Base-by-base conservation (phyloP, 2,797 vertebrate genomes). In the Coregonus sp. region DNA sequence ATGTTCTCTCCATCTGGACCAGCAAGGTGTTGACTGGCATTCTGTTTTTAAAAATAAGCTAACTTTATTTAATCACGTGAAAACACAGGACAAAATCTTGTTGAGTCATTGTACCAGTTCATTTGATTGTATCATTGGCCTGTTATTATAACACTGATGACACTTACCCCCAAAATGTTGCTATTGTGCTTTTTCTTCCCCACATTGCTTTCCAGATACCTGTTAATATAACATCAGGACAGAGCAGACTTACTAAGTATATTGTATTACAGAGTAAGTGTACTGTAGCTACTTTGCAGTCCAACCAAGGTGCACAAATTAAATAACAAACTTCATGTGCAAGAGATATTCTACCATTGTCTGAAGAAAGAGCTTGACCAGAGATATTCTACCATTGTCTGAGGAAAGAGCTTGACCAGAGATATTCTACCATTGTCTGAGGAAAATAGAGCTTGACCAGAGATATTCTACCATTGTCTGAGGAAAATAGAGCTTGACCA, bases 131-230 rank as follows among this genome's bases (percentile, higher is more conserved):
- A 31, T 18, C 15, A 40, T 37, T 25, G 25, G 25, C 25, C 25
- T 25, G 25, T 25, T 25, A 25, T 25, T 37, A 37, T 54, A 18
- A 47, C 40, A 33, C 16, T 61, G n/a, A 65, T 31, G 16, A 2
- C 15, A 80, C 91, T 80, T 73, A 91, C 93, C 84, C 77, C 75
- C 35, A 68, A n/a, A 4, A 25, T 4, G 20, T 59, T 71, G 0
- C 11, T 0, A 73, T 78, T 82, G 70, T 79, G 75, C 50, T 31
- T 73, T 82, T 88, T 78, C 82, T 84, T 82, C 56, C 86, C 77
- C 78, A 79, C 73, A 80, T 85, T 83, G 12, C 20, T 85, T 72
- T 90, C 85, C 71, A 89, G 81, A 78, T 93, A 93, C 75, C 94
- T 94, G 88, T 25, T 78, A 40, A 40, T 6, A 40, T 40, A 69